Evolutionary conservation across 2,888 invertebrate genomes (phyloP).

Genomic region (Caenorhabditis wallacei): DNA sequence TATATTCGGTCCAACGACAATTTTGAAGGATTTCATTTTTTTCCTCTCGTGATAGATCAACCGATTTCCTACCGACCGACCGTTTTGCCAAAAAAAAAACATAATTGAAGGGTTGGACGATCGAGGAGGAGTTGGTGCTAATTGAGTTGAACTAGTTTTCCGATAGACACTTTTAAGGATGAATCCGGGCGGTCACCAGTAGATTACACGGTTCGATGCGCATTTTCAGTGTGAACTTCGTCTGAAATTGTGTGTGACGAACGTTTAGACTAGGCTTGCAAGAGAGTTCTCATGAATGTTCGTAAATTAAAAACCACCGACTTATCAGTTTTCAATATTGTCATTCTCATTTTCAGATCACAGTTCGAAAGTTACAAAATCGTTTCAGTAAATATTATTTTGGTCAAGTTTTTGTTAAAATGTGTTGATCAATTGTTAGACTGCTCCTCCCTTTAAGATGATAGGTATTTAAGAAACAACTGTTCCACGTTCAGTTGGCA

Average conservation of each 20-base stretch:
- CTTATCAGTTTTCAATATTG: background rate
- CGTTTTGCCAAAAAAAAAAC: conserved; percentile 38
- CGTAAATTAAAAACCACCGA: background rate
- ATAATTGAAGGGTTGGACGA: conserved; percentile 26
- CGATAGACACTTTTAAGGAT: background rate
- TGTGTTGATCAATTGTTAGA: background rate
- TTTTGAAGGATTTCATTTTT: conserved; percentile 10
- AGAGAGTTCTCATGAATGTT: no score
- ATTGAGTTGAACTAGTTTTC: conserved; percentile 63
- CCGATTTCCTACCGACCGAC: background rate
- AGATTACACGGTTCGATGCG: conserved; percentile 27
- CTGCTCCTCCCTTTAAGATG: background rate
- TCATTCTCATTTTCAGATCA: background rate
- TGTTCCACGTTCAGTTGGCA: no score
- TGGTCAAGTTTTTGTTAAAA: background rate
- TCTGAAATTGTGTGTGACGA: conserved; percentile 4
- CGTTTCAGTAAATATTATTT: background rate
- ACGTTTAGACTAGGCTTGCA: background rate
- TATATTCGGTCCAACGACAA: background rate
- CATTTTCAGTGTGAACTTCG: background rate
- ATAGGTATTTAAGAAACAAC: background rate
- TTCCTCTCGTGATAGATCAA: conserved; percentile 37
- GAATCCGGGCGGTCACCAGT: conserved; percentile 26
- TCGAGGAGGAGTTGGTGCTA: conserved; percentile 17
- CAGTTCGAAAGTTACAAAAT: background rate